A percentile compares a stretch with the other conserved stretches of the same genome.
These are phyloP conservation scores for Megaceryle torquata DNA, from an alignment of 2,113 vertebrate species.

Conservation along the genomic window DNA sequence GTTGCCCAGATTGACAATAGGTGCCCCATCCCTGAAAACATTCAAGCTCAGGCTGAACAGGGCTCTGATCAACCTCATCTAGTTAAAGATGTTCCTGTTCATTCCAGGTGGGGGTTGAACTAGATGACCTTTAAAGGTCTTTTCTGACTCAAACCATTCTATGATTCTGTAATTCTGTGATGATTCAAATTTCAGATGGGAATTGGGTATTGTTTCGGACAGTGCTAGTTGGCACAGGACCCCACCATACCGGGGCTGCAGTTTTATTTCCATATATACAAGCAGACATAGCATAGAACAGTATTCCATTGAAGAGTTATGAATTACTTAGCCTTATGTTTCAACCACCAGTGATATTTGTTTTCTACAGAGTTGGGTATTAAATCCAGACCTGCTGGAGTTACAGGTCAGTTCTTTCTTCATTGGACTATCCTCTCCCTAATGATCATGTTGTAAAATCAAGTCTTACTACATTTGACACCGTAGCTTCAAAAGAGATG, in stretches of 20 bases:
- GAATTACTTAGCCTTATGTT: neutral
- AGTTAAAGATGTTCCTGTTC: neutral
- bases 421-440: neutral
- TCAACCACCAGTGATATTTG: neutral
- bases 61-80: neutral
- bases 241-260: neutral
- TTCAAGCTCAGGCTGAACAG: neutral
- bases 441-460: neutral
- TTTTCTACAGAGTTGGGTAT: neutral
- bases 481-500: neutral
- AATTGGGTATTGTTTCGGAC: neutral
- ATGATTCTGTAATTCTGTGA: too few relatives aligned
- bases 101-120: too few relatives aligned
- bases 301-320: neutral
- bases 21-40: neutral
- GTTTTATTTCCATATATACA: neutral
- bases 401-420: neutral
- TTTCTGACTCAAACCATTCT: too few relatives aligned
- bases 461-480: neutral
- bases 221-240: neutral
- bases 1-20: neutral
- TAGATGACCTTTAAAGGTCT: too few relatives aligned
- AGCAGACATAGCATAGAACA: neutral
- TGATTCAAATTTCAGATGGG: neutral
- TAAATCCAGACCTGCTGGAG: neutral